Conservation (phyloP, 2,113 vertebrate genomes). For the Brachyistius frenatus region DNA sequence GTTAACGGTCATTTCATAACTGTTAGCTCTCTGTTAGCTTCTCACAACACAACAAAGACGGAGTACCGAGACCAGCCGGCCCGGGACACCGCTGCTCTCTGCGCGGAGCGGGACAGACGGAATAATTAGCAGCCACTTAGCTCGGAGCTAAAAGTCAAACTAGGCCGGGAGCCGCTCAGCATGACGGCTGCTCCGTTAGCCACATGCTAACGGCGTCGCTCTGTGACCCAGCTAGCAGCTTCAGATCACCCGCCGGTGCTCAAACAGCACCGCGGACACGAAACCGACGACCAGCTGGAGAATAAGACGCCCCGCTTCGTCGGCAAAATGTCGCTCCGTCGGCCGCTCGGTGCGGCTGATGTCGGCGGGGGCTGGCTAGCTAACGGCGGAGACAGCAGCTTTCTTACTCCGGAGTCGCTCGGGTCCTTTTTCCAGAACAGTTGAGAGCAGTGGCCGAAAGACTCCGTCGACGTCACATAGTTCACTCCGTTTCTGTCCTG, state of each 20-base stretch:
- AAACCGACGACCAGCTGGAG: not conserved
- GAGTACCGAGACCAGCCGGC: too few relatives aligned
- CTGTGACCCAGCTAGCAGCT: not conserved
- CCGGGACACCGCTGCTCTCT: too few relatives aligned
- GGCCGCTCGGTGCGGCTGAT: not conserved
- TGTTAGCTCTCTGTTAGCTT: rapidly evolving
- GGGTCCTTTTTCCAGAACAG: conserved; percentile 84
- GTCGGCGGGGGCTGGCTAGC: conserved; percentile 12
- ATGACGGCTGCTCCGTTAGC: conserved; percentile 58
- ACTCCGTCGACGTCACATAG: conserved; percentile 80
- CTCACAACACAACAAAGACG: rapidly evolving
- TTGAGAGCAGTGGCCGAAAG: conserved; percentile 82
- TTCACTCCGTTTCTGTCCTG: conserved; percentile 81
- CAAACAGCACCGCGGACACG: not conserved
- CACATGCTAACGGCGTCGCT: conserved; percentile 34
- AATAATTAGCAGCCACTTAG: conserved; percentile 28
- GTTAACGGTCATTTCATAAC: not conserved
- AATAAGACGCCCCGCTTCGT: rapidly evolving
- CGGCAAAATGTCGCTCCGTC: not conserved
- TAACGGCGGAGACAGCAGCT: conserved; percentile 52
- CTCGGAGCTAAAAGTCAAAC: conserved; percentile 38
- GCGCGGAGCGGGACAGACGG: too few relatives aligned
- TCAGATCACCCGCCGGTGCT: not conserved
- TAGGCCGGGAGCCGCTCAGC: conserved; percentile 73
- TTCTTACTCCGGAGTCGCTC: conserved; percentile 83